These are phyloP conservation scores for Athrips mouffetella DNA, from an alignment of 2,888 invertebrate species.

Conservation along the genomic window DNA sequence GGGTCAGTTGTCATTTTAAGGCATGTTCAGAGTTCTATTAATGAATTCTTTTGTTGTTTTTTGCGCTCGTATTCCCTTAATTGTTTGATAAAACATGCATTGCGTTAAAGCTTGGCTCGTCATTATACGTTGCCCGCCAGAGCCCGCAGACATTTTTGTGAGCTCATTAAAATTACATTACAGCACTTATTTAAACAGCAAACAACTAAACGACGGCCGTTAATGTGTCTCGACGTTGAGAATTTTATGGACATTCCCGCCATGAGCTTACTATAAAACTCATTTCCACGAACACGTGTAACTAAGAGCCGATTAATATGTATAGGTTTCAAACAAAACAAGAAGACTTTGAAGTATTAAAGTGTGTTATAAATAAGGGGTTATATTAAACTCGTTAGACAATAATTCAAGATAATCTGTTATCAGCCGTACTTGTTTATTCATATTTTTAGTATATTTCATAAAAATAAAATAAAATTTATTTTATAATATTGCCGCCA, in stretches of 20 bases:
- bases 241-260: constrained; percentile 63
- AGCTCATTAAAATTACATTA: constrained; percentile 76
- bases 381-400: too few relatives aligned
- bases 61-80: too few relatives aligned
- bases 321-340: not conserved
- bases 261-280: constrained; percentile 26
- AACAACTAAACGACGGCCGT: constrained; percentile 72
- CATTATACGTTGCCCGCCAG: constrained; percentile 24
- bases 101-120: constrained; percentile 24
- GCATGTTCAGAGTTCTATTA: too few relatives aligned
- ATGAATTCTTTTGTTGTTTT: too few relatives aligned
- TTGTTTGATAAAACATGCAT: too few relatives aligned
- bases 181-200: constrained; percentile 73
- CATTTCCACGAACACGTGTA: constrained; percentile 11
- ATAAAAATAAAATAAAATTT: too few relatives aligned
- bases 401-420: too few relatives aligned
- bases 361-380: too few relatives aligned
- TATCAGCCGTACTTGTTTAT: too few relatives aligned
- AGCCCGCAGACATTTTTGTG: constrained; percentile 65
- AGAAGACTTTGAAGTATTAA: not conserved
- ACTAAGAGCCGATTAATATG: constrained; percentile 1
- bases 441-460: too few relatives aligned
- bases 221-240: constrained; percentile 62
- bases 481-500: too few relatives aligned
- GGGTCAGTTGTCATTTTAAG: too few relatives aligned